Percentiles rank a stretch among this genome's conserved stretches.
Conservation (phyloP, 2,113 vertebrate species). For the Engystomops pustulosus region DNA sequence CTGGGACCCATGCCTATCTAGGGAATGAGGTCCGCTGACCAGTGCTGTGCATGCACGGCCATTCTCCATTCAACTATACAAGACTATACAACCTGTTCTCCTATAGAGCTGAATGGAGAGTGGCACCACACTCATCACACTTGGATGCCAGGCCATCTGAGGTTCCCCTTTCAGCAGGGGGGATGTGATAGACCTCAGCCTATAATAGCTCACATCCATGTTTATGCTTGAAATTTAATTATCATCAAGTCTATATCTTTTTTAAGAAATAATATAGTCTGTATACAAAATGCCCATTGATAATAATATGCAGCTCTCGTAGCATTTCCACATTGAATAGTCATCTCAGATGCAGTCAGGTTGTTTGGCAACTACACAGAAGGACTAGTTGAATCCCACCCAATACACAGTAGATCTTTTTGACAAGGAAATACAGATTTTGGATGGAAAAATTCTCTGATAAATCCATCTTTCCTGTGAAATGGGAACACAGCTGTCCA, state of each 20-base stretch:
- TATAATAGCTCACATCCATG: no score
- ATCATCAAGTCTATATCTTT: neutral
- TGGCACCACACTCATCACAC: no score
- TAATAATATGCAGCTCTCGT: neutral
- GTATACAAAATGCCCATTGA: neutral
- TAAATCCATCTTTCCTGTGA: neutral
- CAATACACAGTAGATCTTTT: neutral
- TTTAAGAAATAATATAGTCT: neutral
- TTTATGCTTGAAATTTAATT: no score
- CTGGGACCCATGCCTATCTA: no score
- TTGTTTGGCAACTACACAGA: neutral
- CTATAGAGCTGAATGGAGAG: no score
- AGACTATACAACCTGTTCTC: no score
- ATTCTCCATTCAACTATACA: no score
- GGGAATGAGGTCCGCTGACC: no score
- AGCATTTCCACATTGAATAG: neutral
- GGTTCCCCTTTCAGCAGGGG: no score
- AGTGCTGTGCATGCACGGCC: no score
- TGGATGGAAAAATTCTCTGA: neutral
- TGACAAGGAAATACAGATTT: neutral
- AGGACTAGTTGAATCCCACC: neutral
- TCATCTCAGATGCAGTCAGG: slow-evolving; percentile 2
- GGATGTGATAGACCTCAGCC: no score
- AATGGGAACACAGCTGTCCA: slow-evolving; percentile 15
- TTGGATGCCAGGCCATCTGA: no score